Evolutionary conservation across 2,888 invertebrate genomes (phyloP), one percentile per base, ranked within the genome.

Genomic region (Philonicus albiceps): DNA sequence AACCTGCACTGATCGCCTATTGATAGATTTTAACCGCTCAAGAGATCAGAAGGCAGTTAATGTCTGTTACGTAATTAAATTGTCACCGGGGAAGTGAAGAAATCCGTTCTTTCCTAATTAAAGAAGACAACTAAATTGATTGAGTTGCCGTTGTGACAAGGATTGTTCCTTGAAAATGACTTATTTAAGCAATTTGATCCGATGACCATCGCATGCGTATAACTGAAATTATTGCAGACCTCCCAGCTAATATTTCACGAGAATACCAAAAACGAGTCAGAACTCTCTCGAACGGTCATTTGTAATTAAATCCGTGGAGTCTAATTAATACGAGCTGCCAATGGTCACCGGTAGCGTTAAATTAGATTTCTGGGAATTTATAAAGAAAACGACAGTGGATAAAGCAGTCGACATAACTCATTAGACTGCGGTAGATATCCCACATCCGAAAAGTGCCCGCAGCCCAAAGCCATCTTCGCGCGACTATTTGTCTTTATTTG

Each of bases 261-360:
- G 7, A 22, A 27, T 64, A 64, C 11, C 22, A n/a, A 64, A 53
- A 64, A 11, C 64, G 27, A 64, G 22, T 27, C 64, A 27, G 27
- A 22, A 27, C 64, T 64, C 19, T 11, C 8, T 8, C 22, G 43
- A 49, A n/a, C 55, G n/a, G 22, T 74, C 31, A 3, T 3, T 19
- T 74, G 31, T 19, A 74, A 74, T 74, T 31, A n/a, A 74, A 30
- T 74, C 19, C 31, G 16, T 16, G 37, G 2, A 37, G 8, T 73
- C 27, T 27, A 84, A 84, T 72, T 84, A 84, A 84, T 84, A 84
- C n/a, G 40, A 43, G 34, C 73, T 75, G 75, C 76, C 55, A 86
- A 55, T 86, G 78, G 53, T 86, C 53, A 86, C 55, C 86, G 76
- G 86, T 86, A 86, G 86, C 86, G 76, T 86, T 76, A 86, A 86